Base-by-base conservation (phyloP, 1,140 invertebrate species). In the Neuroterus valhalla region DNA sequence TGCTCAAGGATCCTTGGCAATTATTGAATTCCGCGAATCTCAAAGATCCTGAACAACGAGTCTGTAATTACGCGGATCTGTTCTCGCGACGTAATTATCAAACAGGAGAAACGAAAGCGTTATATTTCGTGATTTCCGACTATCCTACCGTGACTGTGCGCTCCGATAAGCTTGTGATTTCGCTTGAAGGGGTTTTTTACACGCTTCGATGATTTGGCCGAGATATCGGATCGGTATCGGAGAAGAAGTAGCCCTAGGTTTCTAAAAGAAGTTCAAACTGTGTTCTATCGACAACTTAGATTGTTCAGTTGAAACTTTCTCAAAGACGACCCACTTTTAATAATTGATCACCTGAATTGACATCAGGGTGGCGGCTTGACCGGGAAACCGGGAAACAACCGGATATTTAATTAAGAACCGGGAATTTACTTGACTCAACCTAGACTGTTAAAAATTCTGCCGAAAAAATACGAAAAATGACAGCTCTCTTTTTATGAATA, bases 151-250 rank as follows among this genome's bases (percentile, higher is more conserved):
- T 78, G 69, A 78, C 69, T 26, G n/a, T 38, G 66, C 45, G 67
- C 76, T 78, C 69, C 70, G 73, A 78, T 78, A 78, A 78, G 31
- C 73, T 68, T 75, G 76, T 78, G 68, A 67, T 52, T 68, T 38
- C 42, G 43, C 42, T 68, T 66, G 38, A 38, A 23, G 38, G 45
- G 72, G 48, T 42, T 45, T 50, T 50, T 72, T 46, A 46, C 72
- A 62, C 55, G 55, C 55, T 62, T 31, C 55, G 23, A 62, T 14
- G 55, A 62, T 62, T 55, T 62, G 55, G 23, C 55, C 55, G 23
- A 62, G 55, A 31, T 62, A 62, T 15, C 55, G 26, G 11, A 23
- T 38, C 21, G 55, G 23, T 62, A 38, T 26, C 55, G 31, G 26
- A 31, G 23, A 62, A 23, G 55, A 62, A 62, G 15, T 31, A 12